phyloP scores from a whole-genome alignment of 1,140 invertebrate species.

The Drosophila melanica region DNA sequence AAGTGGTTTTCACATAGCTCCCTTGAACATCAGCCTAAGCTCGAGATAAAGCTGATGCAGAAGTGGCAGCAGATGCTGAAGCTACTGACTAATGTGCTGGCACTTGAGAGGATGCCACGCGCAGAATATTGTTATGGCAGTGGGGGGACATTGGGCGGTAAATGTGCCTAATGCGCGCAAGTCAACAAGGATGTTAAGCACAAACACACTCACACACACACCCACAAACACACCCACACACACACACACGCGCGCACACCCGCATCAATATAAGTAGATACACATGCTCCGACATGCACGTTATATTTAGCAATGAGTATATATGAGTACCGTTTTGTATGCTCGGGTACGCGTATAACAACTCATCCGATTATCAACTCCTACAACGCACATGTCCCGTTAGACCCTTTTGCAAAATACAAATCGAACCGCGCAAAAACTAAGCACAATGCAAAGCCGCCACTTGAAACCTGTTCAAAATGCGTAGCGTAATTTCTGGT shows the following conservation, averaged over 20 bases:
- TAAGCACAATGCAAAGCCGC: not conserved
- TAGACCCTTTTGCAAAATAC: not conserved
- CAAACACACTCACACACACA: conserved; percentile 9
- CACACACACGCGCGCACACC: not conserved
- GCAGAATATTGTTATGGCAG: not conserved
- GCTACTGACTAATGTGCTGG: conserved; percentile 31
- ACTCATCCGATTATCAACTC: conserved; percentile 2
- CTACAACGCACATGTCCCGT: not conserved
- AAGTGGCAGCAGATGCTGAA: not conserved
- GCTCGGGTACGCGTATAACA: not conserved
- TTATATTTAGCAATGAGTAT: not conserved
- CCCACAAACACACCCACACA: conserved; percentile 1
- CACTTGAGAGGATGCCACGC: conserved; percentile 31
- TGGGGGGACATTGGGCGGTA: not conserved
- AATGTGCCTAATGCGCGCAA: conserved; percentile 32
- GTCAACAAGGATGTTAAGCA: conserved; percentile 32
- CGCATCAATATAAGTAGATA: not conserved
- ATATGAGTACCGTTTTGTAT: not conserved
- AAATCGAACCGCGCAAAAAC: not conserved
- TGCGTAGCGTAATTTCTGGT: conserved; percentile 1
- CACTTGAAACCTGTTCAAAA: not conserved
- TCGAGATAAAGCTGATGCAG: not conserved
- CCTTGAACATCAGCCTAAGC: not conserved
- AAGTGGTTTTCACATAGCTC: conserved; percentile 9
- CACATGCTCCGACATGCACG: conserved; percentile 1